A percentile compares a stretch with the other conserved stretches of the same genome.
These are phyloP conservation scores for Melozone crissalis DNA, from an alignment of 2,113 vertebrate genomes.

Conservation along the genomic window DNA sequence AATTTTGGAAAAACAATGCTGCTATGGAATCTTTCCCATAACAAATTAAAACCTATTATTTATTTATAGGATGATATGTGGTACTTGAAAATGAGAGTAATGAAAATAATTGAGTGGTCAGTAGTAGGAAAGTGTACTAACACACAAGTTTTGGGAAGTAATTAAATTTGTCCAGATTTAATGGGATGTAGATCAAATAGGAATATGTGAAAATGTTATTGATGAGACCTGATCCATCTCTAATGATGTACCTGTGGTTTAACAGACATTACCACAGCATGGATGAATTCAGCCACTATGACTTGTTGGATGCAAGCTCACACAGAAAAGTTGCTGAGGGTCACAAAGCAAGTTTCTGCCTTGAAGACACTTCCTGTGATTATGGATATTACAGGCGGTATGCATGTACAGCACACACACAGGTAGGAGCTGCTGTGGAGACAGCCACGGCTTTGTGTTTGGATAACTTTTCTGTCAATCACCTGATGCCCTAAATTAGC, in stretches of 20 bases:
- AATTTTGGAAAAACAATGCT: background rate
- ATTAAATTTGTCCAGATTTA: background rate
- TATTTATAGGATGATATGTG: background rate
- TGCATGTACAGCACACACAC: slow-evolving; percentile 94
- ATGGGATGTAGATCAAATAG: background rate
- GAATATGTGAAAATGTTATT: background rate
- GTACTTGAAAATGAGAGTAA: background rate
- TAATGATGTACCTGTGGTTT: background rate
- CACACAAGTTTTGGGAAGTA: background rate
- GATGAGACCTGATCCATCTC: background rate
- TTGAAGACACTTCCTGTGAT: slow-evolving; percentile 96
- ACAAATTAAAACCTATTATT: background rate
- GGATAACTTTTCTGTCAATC: background rate
- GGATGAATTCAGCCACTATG: slow-evolving; percentile 96
- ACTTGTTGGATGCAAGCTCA: slow-evolving; percentile 84
- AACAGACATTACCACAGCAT: slow-evolving; percentile 97
- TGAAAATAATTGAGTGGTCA: background rate
- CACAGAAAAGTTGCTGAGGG: slow-evolving; percentile 91
- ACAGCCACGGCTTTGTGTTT: background rate
- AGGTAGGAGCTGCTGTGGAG: slow-evolving; percentile 75
- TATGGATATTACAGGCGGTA: slow-evolving; percentile 91
- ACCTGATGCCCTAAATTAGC: background rate
- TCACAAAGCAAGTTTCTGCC: slow-evolving; percentile 96
- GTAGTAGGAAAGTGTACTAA: background rate
- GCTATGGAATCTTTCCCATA: background rate